Conservation (phyloP, 2,888 invertebrate species). For the Ochropleura plecta region DNA sequence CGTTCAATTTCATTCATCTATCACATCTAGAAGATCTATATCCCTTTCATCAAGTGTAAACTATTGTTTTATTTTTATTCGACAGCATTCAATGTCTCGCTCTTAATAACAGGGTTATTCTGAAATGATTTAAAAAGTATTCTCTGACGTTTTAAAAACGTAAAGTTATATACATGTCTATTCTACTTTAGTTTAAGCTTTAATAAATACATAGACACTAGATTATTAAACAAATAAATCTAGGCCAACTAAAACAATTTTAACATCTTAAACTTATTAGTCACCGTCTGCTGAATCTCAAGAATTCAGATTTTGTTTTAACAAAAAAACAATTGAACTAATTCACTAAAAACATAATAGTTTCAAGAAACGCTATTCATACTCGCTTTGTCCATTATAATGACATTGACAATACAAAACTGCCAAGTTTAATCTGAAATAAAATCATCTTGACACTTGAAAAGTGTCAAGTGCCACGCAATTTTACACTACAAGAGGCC, state of each 20-base stretch:
- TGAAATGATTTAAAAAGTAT: conserved; percentile 52
- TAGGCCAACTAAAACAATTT: background rate
- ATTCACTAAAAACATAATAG: background rate
- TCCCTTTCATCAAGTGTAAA: conserved; percentile 63
- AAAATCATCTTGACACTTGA: conserved; percentile 39
- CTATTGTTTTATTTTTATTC: conserved; percentile 81
- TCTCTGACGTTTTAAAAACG: background rate
- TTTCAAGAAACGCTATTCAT: background rate
- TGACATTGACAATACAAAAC: conserved; percentile 17
- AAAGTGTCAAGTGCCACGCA: conserved; percentile 45
- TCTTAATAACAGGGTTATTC: conserved; percentile 72
- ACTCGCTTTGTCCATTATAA: conserved; percentile 2
- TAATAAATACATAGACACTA: background rate
- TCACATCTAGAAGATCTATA: conserved; percentile 52
- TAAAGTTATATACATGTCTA: background rate
- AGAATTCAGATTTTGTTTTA: background rate
- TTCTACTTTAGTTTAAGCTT: background rate
- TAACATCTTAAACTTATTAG: conserved; percentile 5
- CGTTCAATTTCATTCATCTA: background rate
- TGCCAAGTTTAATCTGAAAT: conserved; percentile 16
- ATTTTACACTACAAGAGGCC: conserved; percentile 54
- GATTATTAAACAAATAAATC: background rate
- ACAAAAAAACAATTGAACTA: background rate
- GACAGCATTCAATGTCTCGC: conserved; percentile 74
- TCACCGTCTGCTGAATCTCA: conserved; percentile 6